Base-by-base conservation (phyloP, 2,888 invertebrate species). In the Ceraclea dissimilis region DNA sequence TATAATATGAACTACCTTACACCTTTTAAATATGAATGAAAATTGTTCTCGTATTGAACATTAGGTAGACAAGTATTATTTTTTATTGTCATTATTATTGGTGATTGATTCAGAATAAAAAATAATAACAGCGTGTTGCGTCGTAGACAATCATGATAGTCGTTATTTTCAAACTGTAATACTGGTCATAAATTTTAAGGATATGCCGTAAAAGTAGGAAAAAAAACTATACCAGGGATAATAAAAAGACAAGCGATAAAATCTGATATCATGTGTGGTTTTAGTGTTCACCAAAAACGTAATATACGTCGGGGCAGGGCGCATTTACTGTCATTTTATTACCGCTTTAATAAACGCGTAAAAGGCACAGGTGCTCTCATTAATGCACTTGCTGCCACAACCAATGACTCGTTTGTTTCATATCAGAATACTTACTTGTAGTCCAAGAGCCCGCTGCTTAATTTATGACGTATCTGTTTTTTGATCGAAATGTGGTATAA, bases 301-400 rank as follows among this genome's bases (percentile, higher is more conserved):
- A 57, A 57, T 44, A 53, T 44, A 52, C 46, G 1, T 49, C 34
- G 43, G 51, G 50, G 48, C 50, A 50, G 52, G 39, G 48, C 46
- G 26, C 50, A 50, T 57, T 57, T 57, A 57, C 34, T 47, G 53
- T 51, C 22, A 26, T 61, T 61, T 61, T 59, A 60, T 60, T 56
- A 54, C 54, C 54, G 19, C 54, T 58, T 54, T 59, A 59, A 54
- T 57, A 59, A 56, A 51, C 56, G 56, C 51, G 51, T 51, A 50
- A 60, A 46, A 33, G 44, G 52, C 53, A 49, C 60, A 58, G 58
- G 58, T 59, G 60, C 50, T 19, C 51, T 54, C 53, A 54, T 58
- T 56, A 58, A 56, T 59, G 58, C 58, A 46, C 58, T 54, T 20
- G 53, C 51, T 54, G 49, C 48, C 39, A 39, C n/a, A 26, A 26